Conservation (phyloP, 92 coral and sea anemone genomes). For the Isaurus tuberculatus region DNA sequence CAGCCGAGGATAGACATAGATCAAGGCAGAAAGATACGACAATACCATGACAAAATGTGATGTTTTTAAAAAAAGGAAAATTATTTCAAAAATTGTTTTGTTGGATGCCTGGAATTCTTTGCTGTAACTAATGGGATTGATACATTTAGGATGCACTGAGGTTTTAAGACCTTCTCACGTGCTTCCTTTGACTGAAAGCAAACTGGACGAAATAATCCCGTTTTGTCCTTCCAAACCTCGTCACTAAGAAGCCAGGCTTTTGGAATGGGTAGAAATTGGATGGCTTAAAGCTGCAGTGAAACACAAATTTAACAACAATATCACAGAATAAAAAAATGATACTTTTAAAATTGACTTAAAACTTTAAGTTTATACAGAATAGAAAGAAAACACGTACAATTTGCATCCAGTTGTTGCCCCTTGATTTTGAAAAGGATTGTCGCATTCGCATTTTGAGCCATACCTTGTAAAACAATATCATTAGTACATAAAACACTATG, state of each 20-base stretch:
- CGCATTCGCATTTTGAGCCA: conserved; percentile 80
- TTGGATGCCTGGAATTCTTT: no score
- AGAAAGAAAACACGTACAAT: conserved; percentile 55
- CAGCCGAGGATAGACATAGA: no score
- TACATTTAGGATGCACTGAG: no score
- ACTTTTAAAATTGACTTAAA: background rate
- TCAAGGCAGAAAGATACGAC: no score
- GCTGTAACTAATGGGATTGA: no score
- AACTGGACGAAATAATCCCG: no score
- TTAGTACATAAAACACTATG: background rate
- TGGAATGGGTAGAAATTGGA: no score
- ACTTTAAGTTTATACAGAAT: background rate
- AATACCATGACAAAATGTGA: background rate
- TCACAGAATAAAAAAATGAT: background rate
- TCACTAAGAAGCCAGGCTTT: no score
- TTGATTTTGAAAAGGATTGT: conserved; percentile 74
- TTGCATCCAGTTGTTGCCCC: conserved; percentile 67
- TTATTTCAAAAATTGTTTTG: background rate
- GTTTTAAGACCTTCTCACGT: no score
- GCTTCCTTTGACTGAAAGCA: no score
- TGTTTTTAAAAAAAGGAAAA: no score
- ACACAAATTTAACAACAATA: background rate
- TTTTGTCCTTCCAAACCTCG: no score
- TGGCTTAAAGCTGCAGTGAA: background rate
- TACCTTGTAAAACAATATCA: conserved; percentile 57